These are phyloP conservation scores for Dunckerocampus dactyliophorus DNA, from an alignment of 2,113 vertebrate species.

Conservation along the genomic window DNA sequence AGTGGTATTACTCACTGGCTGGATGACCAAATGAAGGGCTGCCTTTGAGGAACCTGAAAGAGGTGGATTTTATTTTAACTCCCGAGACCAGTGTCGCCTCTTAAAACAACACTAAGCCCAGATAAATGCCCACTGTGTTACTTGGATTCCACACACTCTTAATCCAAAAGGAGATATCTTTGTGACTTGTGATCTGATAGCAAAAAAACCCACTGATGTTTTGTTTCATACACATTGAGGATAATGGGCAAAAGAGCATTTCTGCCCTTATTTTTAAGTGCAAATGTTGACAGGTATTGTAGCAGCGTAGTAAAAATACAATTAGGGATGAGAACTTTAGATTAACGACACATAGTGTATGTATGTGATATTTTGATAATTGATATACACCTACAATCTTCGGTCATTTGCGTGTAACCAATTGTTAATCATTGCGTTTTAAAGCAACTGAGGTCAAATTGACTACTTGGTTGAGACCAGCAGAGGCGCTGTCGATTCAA, in stretches of 20 bases:
- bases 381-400: too few relatives aligned
- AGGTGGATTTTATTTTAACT: conserved; percentile 55
- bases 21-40: conserved; percentile 63
- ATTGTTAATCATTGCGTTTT: too few relatives aligned
- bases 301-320: too few relatives aligned
- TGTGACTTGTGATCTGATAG: conserved; percentile 20
- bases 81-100: conserved; percentile 57
- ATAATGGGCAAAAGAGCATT: background rate
- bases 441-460: too few relatives aligned
- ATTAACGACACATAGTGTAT: too few relatives aligned
- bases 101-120: conserved; percentile 64
- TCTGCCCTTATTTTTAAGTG: too few relatives aligned
- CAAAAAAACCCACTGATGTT: background rate
- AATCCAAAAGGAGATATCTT: conserved; percentile 34
- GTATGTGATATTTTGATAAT: too few relatives aligned
- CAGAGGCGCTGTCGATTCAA: too few relatives aligned
- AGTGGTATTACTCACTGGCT: conserved; percentile 71
- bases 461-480: too few relatives aligned
- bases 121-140: conserved; percentile 66
- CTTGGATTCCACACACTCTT: conserved; percentile 23
- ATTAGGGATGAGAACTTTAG: too few relatives aligned
- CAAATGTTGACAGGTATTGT: too few relatives aligned
- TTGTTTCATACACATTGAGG: background rate
- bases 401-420: too few relatives aligned
- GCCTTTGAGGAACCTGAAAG: conserved; percentile 66